Evolutionary conservation across 2,888 invertebrate species (phyloP), one percentile per base, ranked within the genome.

Genomic region (Thymelicus acteon): DNA sequence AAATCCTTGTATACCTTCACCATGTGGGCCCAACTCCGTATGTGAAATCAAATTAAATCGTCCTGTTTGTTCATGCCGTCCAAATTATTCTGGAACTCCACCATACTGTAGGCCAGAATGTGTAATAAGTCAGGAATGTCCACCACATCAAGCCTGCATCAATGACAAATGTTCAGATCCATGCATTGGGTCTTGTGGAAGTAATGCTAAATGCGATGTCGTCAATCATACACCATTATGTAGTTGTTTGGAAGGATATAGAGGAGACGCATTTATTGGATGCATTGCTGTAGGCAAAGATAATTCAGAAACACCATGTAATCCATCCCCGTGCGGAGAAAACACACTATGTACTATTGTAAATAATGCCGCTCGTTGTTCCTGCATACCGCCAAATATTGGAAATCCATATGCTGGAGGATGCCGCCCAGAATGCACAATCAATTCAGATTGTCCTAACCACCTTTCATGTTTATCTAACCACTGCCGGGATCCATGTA

Each of bases 401-500:
- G 98, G 98, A 8, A 97, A 98, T 91, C 97, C 98, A 6, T 98
- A 97, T 82, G 95, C 95, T 15, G 96, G 97, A 19, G 97, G 97
- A 47, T 98, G 98, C 81, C 95, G 96, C 74, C 98, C 98, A 3
- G 98, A 98, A 90, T 98, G 98, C 86, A 95, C 96, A 12, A 95
- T 96, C 75, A 97, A 96, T 85, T 95, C 97, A 0, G 97, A 98
- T 81, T 98, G 98, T 84, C 95, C 96, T 7, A 96, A 95, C 76
- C 95, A 96, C 80, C 89, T 97, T 74, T 96, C 97, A 49, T 98
- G 98, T 84, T 94, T 97, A 60, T 96, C 97, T 71, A 97, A 97
- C 80, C 97, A 97, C 83, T 98, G 98, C 78, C 94, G 97, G 78
- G 96, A 98, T 90, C 98, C 98, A 7, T 98, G 98, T 80, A 96